Conservation (phyloP, 2,888 invertebrate genomes). For the Drosophila eohydei region DNA sequence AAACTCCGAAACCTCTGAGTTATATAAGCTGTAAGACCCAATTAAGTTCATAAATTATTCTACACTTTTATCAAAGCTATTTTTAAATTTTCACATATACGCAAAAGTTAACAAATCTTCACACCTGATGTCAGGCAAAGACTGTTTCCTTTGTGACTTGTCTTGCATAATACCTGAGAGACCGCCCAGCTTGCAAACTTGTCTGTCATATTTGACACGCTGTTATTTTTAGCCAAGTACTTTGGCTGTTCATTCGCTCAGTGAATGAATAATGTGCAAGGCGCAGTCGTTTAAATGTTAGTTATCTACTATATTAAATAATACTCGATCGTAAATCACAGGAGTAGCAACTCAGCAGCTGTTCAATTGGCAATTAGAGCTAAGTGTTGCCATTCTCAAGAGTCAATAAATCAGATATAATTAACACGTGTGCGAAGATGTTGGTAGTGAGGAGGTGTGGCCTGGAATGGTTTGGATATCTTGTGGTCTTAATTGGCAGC, state of each 20-base stretch:
- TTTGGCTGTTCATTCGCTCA: slow-evolving; percentile 11
- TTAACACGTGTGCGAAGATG: slow-evolving; percentile 49
- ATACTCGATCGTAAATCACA: slow-evolving; percentile 36
- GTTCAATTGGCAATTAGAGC: slow-evolving; percentile 48
- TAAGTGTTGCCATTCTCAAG: slow-evolving; percentile 34
- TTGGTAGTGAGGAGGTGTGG: background rate
- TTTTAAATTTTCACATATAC: background rate
- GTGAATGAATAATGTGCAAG: background rate
- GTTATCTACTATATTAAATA: slow-evolving; percentile 15
- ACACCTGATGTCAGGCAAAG: background rate
- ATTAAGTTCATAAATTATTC: background rate
- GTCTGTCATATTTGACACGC: slow-evolving; percentile 51
- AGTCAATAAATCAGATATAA: slow-evolving; percentile 59
- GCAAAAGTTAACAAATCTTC: slow-evolving; percentile 7
- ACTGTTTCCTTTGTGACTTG: background rate
- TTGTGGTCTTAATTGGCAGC: slow-evolving; percentile 73
- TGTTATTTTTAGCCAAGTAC: slow-evolving; percentile 38
- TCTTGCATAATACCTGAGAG: slow-evolving; percentile 39
- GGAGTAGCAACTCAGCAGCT: slow-evolving; percentile 20
- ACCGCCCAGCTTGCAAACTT: slow-evolving; percentile 13
- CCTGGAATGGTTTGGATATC: slow-evolving; percentile 57
- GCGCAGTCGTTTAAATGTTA: slow-evolving; percentile 9
- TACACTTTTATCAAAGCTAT: background rate
- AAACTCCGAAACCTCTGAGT: background rate
- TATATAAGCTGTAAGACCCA: background rate